Evolutionary conservation across 2,888 invertebrate genomes (phyloP).

Genomic region (Acheta domesticus): DNA sequence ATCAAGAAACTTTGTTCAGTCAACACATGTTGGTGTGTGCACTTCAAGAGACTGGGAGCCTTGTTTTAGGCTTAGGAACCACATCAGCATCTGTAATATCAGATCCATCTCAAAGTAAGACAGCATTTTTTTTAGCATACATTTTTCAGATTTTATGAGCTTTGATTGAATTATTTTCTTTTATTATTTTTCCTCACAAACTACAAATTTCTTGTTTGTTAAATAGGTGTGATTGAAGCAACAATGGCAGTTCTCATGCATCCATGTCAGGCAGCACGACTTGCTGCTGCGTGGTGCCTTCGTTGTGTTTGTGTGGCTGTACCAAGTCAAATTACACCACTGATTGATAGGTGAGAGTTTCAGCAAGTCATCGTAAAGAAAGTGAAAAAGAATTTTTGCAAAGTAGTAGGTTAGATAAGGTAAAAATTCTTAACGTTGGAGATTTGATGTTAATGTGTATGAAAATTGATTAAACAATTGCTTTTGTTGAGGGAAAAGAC

Average conservation of each 20-base stretch:
- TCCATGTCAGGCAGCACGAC: slow-evolving; percentile 87
- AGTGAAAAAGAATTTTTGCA: neutral
- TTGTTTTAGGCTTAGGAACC: slow-evolving; percentile 89
- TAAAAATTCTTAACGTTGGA: neutral
- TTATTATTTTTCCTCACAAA: accelerated
- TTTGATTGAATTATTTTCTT: neutral
- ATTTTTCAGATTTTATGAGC: too few species aligned
- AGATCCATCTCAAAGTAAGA: slow-evolving; percentile 76
- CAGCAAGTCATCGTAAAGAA: neutral
- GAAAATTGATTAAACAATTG: too few species aligned
- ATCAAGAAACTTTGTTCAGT: slow-evolving; percentile 85
- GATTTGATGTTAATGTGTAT: too few species aligned
- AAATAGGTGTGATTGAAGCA: slow-evolving; percentile 68
- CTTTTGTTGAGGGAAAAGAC: too few species aligned
- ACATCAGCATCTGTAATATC: slow-evolving; percentile 86
- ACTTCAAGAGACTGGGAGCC: slow-evolving; percentile 86
- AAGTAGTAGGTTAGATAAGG: neutral
- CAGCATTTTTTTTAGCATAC: slow-evolving; percentile 20
- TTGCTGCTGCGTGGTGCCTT: slow-evolving; percentile 93
- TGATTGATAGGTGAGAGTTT: slow-evolving; percentile 65
- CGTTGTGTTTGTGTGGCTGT: slow-evolving; percentile 89
- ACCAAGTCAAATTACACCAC: slow-evolving; percentile 89
- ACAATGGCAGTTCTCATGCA: slow-evolving; percentile 83
- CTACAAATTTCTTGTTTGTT: slow-evolving; percentile 28
- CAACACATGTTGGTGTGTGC: slow-evolving; percentile 91